phyloP scores from a whole-genome alignment of 2,113 vertebrate genomes.

The Strix uralensis region DNA sequence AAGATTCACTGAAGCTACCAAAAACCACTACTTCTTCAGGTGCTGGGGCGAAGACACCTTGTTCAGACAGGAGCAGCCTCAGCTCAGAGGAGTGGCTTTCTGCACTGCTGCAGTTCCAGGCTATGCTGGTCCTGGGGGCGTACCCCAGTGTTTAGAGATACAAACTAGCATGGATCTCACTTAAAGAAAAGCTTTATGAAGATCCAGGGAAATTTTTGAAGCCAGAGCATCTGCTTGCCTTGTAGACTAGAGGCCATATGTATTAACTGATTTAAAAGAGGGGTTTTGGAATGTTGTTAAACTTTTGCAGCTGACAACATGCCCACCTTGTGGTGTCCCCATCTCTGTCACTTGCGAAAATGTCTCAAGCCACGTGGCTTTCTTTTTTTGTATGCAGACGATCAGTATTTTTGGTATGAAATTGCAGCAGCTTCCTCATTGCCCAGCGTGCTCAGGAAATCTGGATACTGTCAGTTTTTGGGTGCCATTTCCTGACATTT shows the following conservation, averaged over 20 bases:
- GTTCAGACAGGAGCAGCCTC: not conserved
- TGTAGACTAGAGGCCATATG: not conserved
- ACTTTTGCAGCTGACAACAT: not conserved
- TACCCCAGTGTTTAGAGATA: not conserved
- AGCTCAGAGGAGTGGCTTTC: not conserved
- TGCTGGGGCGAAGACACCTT: not conserved
- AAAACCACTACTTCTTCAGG: not conserved
- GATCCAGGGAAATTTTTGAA: not conserved
- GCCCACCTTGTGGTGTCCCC: not conserved
- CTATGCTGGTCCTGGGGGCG: not conserved
- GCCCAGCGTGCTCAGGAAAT: not conserved
- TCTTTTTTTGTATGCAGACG: not conserved
- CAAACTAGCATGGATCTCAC: not conserved
- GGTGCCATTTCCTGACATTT: conserved; percentile 7
- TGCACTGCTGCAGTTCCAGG: not conserved
- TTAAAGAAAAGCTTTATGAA: not conserved
- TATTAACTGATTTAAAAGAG: not conserved
- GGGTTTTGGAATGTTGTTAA: not conserved
- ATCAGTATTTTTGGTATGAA: not conserved
- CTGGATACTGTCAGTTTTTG: not conserved
- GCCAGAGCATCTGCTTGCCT: not conserved
- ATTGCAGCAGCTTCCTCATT: not conserved
- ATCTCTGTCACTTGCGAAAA: not conserved
- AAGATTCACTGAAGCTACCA: conserved; percentile 34
- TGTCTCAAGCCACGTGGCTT: not conserved